phyloP scores from a whole-genome alignment of 2,888 invertebrate species.

The Leucophenga montana region DNA sequence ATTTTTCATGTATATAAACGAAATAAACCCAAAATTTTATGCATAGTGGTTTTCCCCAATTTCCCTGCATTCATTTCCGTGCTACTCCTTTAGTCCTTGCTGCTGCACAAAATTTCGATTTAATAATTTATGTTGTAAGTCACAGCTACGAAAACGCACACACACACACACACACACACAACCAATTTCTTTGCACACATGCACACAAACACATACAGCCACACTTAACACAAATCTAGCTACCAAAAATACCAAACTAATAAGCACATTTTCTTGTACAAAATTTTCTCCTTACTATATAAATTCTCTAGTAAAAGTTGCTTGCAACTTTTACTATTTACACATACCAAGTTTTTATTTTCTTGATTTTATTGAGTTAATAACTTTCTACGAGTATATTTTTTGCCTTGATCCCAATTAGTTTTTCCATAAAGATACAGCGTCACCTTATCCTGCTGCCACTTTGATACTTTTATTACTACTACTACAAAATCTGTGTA shows the following conservation, averaged over 20 bases:
- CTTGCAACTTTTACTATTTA: neutral
- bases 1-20: constrained; percentile 49
- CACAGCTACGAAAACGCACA: neutral
- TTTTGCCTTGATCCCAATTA: neutral
- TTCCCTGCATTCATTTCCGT: neutral
- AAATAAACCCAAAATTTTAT: constrained; percentile 26
- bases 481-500: neutral
- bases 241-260: neutral
- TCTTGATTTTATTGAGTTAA: constrained; percentile 5
- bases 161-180: neutral
- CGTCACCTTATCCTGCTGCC: no score
- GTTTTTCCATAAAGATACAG: no score
- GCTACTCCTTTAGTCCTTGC: neutral
- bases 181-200: neutral
- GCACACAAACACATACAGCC: neutral
- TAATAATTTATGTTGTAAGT: neutral
- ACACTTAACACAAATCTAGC: no score
- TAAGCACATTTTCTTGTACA: neutral
- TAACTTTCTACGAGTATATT: neutral
- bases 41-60: constrained; percentile 13
- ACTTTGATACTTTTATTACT: neutral
- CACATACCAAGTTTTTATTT: no score
- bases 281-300: neutral
- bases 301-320: neutral
- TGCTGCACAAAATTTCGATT: neutral